These are phyloP conservation scores for Antennarius maculatus DNA, from an alignment of 2,797 vertebrate genomes.

Conservation along the genomic window DNA sequence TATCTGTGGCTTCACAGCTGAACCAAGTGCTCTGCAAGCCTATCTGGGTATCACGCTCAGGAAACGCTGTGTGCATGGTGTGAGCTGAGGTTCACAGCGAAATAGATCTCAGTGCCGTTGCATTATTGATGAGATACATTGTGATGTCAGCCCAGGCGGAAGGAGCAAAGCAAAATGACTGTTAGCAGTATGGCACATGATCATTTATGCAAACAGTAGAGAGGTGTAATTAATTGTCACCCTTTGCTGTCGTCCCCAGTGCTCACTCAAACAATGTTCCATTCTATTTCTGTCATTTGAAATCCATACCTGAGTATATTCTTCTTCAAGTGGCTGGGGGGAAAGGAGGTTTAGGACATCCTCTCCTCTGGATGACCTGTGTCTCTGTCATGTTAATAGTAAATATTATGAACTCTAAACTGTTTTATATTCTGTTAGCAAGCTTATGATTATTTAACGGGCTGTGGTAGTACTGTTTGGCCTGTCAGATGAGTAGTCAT, in stretches of 20 bases:
- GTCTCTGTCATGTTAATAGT: constrained; percentile 28
- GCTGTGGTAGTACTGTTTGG: constrained; percentile 7
- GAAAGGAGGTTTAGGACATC: constrained; percentile 21
- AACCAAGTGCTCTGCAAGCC: constrained; percentile 35
- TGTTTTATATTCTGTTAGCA: constrained; percentile 3
- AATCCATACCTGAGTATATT: constrained; percentile 34
- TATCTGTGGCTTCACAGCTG: constrained; percentile 32
- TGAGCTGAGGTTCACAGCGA: constrained; percentile 60
- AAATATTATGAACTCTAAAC: constrained; percentile 23
- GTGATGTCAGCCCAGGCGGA: constrained; percentile 78
- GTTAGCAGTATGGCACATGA: constrained; percentile 67
- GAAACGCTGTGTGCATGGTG: constrained; percentile 39
- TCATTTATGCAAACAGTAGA: constrained; percentile 68
- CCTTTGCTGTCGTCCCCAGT: constrained; percentile 52
- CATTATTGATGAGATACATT: constrained; percentile 81
- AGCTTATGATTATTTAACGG: constrained; percentile 11
- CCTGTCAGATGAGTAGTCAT: constrained; percentile 11
- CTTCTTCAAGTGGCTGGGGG: constrained; percentile 16
- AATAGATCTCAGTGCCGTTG: constrained; percentile 72
- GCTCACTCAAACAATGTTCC: constrained; percentile 44
- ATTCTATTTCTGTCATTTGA: constrained; percentile 51
- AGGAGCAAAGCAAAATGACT: constrained; percentile 76
- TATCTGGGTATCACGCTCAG: constrained; percentile 56
- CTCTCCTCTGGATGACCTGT: constrained; percentile 36
- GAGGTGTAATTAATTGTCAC: constrained; percentile 72